phyloP scores from a whole-genome alignment of 1,140 invertebrate species.

The Drosophila lacteicornis region DNA sequence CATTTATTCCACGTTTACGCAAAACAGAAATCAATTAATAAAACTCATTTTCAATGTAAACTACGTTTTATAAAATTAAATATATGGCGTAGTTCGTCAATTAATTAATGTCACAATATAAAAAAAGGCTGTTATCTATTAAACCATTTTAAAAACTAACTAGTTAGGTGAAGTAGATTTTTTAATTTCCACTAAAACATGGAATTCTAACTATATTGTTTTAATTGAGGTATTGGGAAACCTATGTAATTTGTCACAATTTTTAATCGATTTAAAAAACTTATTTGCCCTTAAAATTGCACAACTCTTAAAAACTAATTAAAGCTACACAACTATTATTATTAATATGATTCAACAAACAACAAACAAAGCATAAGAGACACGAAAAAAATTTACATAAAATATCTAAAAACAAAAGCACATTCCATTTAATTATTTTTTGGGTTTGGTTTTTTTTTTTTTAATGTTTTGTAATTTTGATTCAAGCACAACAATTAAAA shows the following conservation, averaged over 20 bases:
- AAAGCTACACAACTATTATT: constrained; percentile 20
- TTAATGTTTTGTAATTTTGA: constrained; percentile 17
- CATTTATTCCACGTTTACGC: not conserved
- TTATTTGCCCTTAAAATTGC: not conserved
- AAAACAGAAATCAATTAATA: not conserved
- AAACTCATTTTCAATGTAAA: not conserved
- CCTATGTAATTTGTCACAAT: not conserved
- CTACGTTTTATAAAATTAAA: not conserved
- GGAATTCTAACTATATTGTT: too few relatives aligned
- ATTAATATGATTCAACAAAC: constrained; percentile 44
- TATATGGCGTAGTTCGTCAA: not conserved
- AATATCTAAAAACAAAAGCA: constrained; percentile 83
- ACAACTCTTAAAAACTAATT: constrained; percentile 26
- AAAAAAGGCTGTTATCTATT: rapidly evolving
- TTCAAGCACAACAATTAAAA: constrained; percentile 76
- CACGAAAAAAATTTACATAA: constrained; percentile 71
- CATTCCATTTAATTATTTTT: constrained; percentile 67
- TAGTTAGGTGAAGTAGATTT: too few relatives aligned
- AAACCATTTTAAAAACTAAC: not conserved
- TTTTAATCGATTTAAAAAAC: not conserved
- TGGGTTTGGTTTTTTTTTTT: constrained; percentile 2
- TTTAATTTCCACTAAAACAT: not conserved
- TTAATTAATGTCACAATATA: not conserved
- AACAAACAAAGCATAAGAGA: constrained; percentile 74
- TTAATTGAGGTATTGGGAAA: not conserved